phyloP scores from a whole-genome alignment of 2,113 vertebrate genomes.

The Cisticola juncidis region DNA sequence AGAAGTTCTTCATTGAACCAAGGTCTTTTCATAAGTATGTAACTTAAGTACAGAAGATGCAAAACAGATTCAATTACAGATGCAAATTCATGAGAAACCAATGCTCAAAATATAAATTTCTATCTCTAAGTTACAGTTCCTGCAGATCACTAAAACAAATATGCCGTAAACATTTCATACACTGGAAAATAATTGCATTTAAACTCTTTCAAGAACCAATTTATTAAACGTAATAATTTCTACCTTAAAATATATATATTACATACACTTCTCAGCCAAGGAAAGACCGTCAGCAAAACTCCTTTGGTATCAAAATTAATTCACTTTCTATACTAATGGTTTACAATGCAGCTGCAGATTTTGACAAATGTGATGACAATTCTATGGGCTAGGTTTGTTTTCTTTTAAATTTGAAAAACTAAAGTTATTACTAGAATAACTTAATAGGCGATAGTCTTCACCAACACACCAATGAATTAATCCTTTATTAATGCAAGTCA shows the following conservation, averaged over 20 bases:
- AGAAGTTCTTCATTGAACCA: neutral
- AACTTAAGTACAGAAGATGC: neutral
- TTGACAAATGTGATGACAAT: neutral
- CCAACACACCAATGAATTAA: neutral
- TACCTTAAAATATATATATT: neutral
- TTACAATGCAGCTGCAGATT: neutral
- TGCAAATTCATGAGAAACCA: neutral
- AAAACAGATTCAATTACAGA: neutral
- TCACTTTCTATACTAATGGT: neutral
- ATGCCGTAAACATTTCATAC: neutral
- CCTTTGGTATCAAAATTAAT: neutral
- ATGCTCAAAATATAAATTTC: neutral
- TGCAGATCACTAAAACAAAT: neutral
- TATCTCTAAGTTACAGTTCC: neutral
- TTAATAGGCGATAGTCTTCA: neutral
- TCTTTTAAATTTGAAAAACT: neutral
- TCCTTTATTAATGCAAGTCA: neutral
- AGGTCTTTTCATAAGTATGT: neutral
- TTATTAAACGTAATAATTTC: neutral
- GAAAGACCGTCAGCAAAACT: neutral
- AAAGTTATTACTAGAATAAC: neutral
- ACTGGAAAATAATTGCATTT: neutral
- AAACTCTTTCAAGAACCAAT: neutral
- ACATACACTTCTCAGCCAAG: neutral
- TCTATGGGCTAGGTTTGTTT: rapidly evolving